phyloP scores from a whole-genome alignment of 2,113 vertebrate genomes.

The Nicator chloris region DNA sequence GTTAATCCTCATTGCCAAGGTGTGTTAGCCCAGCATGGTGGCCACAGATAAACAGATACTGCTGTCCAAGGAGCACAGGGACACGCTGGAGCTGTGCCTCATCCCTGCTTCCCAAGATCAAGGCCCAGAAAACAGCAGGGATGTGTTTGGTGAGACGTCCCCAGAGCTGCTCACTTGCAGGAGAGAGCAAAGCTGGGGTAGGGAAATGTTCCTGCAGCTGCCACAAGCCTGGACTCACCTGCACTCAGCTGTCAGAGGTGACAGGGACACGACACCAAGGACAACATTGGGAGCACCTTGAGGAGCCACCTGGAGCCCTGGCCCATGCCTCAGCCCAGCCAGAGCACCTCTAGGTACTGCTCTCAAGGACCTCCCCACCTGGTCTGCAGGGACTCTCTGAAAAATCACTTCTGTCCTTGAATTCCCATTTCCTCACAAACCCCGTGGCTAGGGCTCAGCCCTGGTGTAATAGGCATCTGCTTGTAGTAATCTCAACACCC shows the following conservation, averaged over 20 bases:
- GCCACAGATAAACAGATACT: neutral
- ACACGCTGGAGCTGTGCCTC: neutral
- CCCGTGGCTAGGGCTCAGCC: neutral
- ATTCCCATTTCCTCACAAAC: conserved; percentile 36
- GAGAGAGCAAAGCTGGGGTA: neutral
- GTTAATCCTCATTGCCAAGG: neutral
- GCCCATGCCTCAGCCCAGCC: neutral
- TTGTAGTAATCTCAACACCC: neutral
- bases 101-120: fast-evolving
- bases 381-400: neutral
- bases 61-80: neutral
- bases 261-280: neutral
- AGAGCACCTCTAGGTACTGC: neutral
- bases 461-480: neutral
- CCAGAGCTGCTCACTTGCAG: neutral
- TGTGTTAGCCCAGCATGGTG: fast-evolving
- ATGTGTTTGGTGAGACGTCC: neutral
- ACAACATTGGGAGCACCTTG: neutral
- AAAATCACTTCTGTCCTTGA: conserved; percentile 51
- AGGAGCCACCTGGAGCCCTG: neutral
- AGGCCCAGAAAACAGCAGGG: neutral
- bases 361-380: neutral
- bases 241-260: neutral
- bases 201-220: neutral
- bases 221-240: neutral